phyloP scores from a whole-genome alignment of 2,888 invertebrate species.

The Prenolepis imparis region DNA sequence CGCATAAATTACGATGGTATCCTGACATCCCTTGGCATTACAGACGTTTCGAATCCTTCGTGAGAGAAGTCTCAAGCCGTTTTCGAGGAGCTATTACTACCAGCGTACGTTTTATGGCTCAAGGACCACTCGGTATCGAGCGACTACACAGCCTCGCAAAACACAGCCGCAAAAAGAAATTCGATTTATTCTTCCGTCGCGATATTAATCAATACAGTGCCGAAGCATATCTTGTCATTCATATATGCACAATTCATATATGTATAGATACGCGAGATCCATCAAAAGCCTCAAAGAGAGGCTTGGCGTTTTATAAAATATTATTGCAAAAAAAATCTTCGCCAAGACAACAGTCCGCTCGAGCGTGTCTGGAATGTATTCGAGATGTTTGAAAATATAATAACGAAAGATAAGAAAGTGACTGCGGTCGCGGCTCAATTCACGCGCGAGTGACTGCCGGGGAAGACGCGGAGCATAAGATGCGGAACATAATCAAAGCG shows the following conservation, averaged over 20 bases:
- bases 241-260: background rate
- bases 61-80: constrained; percentile 56
- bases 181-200: constrained; percentile 33
- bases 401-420: constrained; percentile 52
- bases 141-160: constrained; percentile 27
- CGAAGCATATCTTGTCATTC: background rate
- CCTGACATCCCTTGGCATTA: constrained; percentile 68
- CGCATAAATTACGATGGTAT: constrained; percentile 79
- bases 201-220: constrained; percentile 16
- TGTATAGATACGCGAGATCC: too few species aligned
- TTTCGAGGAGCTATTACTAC: constrained; percentile 66
- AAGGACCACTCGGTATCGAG: constrained; percentile 53
- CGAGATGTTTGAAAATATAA: constrained; percentile 59
- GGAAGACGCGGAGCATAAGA: constrained; percentile 10
- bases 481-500: constrained; percentile 67
- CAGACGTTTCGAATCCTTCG: constrained; percentile 62
- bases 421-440: constrained; percentile 40
- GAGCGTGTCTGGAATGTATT: background rate
- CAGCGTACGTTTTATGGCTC: constrained; percentile 59
- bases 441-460: constrained; percentile 4
- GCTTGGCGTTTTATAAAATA: constrained; percentile 4
- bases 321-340: background rate
- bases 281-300: background rate
- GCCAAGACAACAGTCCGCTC: background rate
- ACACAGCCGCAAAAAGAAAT: constrained; percentile 34